phyloP scores from a whole-genome alignment of 2,888 invertebrate genomes.

The Automeris io region DNA sequence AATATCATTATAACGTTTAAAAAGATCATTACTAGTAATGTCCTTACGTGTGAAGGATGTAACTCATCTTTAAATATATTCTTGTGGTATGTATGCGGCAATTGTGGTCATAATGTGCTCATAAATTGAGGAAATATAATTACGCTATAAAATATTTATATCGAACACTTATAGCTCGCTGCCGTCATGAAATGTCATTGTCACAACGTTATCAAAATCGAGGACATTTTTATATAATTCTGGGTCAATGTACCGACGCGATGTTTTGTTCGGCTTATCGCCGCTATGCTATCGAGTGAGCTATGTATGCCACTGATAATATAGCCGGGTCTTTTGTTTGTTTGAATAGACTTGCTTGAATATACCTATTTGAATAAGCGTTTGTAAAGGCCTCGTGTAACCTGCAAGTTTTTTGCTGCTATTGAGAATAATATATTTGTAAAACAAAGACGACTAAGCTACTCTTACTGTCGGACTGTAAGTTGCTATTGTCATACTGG shows the following conservation, averaged over 20 bases:
- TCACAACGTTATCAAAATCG: constrained; percentile 64
- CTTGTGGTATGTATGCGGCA: not conserved
- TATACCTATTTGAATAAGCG: constrained; percentile 9
- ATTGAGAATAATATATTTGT: too few relatives aligned
- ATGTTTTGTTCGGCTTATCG: constrained; percentile 72
- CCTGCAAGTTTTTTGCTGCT: too few relatives aligned
- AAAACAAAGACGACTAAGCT: too few relatives aligned
- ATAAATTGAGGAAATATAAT: not conserved
- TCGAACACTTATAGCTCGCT: constrained; percentile 32
- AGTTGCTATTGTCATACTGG: too few relatives aligned
- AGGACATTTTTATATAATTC: constrained; percentile 74
- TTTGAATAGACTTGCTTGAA: constrained; percentile 15
- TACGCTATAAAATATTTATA: constrained; percentile 9
- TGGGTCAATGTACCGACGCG: constrained; percentile 73
- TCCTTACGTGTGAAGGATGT: too few relatives aligned
- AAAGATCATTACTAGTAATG: too few relatives aligned
- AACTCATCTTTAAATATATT: too few relatives aligned
- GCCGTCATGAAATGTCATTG: constrained; percentile 66
- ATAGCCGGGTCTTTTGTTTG: constrained; percentile 44
- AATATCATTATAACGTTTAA: too few relatives aligned
- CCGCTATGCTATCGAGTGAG: constrained; percentile 47
- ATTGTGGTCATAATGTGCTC: not conserved
- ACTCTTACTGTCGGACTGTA: too few relatives aligned
- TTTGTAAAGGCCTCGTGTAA: not conserved
- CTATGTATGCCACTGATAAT: constrained; percentile 71